Base-by-base conservation (phyloP, 2,888 invertebrate species). In the Hesperia comma region DNA sequence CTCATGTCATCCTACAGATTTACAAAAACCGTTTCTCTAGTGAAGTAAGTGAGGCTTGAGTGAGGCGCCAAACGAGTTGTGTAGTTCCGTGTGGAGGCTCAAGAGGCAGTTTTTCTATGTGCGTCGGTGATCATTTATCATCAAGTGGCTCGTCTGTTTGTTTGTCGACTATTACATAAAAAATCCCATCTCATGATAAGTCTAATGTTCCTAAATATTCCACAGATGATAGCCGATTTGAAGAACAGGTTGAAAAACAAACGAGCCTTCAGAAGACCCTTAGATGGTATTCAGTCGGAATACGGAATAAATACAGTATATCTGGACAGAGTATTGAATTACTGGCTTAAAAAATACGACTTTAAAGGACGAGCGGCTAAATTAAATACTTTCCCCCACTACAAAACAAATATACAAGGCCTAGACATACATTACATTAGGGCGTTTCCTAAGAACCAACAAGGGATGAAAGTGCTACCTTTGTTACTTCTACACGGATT, bases 261-360 rank as follows among this genome's bases (percentile, higher is more conserved):
- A 58, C 91, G 94, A 17, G 87, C 93, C 8, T 82, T 92, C 2
- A 89, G 94, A 6, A 88, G 88, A 69, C 95, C 96, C 0, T 80
- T 96, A 71, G 95, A 96, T 82, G 95, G 94, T 51, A 92, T 93
- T 0, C 94, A 94, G 46, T 98, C 98, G 76, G 94, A 96, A 77
- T 98, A 98, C 79, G 98, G 98, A 15, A 95, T 98, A 79, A 96
- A 97, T 79, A 92, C 95, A 0, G 92, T 94, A 19, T 95, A 95
- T 71, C 85, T 98, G 56, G 88, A 94, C 68, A 93, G 94, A 58
- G 85, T 97, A 49, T 79, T 97, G 5, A 90, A 94, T 5, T 96
- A 97, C 82, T 99, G 99, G 99, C 90, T 90, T 0, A 94, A 94
- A 14, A 91, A 94, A 55, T 98, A 96, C 80, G 94, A 97, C 75